Base-by-base conservation (phyloP, 1,140 invertebrate species). In the Cylas formicarius region DNA sequence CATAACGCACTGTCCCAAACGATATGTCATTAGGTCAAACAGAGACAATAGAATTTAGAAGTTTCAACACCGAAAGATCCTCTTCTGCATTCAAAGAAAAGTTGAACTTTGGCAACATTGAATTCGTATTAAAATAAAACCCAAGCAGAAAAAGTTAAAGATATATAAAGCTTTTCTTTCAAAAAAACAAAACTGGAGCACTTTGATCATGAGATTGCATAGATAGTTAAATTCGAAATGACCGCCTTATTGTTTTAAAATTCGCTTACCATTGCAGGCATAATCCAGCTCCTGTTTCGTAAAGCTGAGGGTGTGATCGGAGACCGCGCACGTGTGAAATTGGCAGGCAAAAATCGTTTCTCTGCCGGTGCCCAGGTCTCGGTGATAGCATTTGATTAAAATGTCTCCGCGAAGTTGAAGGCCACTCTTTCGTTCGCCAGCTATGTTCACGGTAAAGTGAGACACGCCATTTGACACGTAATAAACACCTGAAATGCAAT, bases 251-350 rank as follows among this genome's bases (percentile, higher is more conserved):
- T 34, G 13, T 37, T 2, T 39, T 37, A 10, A 48, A 44, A 50
- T 11, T 31, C 33, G 58, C 67, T 68, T 70, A 86, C 84, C 84
- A 59, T 80, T 77, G 53, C 78, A 82, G 36, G 86, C 88, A 57
- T 81, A 75, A 67, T 95, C 90, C 24, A 95, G 72, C 59, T 93
- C 87, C 55, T 81, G 78, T 60, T 89, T 82, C 38, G 82, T 81
- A 69, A 93, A 90, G 53, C 80, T 81, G 11, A 93, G 74, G 28
- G 80, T 82, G 66, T 87, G 78, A 63, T 87, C 81, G 28, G 84
- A 76, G 33, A 93, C 82, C 16, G 90, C 87, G 67, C 90, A 93
- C 1, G 90, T 94, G 69, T 94, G 90, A 70, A 93, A 92, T 78
- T 95, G 84, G 58, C 80, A 82, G 33, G 80, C 76, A 71, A 89